Conservation (phyloP, 2,797 vertebrate species). For the Lateolabrax maculatus region DNA sequence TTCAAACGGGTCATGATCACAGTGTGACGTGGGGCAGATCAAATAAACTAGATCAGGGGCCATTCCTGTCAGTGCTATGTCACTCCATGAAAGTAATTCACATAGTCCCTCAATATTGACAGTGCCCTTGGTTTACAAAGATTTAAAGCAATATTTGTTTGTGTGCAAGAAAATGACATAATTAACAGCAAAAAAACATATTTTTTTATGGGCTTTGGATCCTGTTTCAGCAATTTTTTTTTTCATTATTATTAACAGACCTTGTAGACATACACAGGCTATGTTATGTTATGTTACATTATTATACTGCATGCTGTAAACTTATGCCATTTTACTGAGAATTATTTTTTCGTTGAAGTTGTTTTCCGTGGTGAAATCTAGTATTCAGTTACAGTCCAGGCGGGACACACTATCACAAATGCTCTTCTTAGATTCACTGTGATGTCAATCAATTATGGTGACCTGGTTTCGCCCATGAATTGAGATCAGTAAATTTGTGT, state of each 20-base stretch:
- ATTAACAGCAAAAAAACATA: too few relatives aligned
- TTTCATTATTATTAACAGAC: neutral
- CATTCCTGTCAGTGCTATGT: neutral
- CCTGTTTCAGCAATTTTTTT: neutral
- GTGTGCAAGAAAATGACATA: neutral
- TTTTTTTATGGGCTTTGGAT: neutral
- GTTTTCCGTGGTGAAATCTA: neutral
- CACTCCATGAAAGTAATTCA: too few relatives aligned
- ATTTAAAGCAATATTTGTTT: neutral
- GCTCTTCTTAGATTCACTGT: slow-evolving; percentile 43
- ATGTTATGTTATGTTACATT: neutral
- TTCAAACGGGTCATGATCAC: neutral
- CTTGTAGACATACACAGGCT: neutral
- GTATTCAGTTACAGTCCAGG: neutral
- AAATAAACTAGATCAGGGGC: neutral
- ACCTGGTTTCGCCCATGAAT: slow-evolving; percentile 68
- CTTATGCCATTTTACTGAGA: neutral
- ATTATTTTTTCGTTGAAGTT: neutral
- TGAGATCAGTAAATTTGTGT: slow-evolving; percentile 41
- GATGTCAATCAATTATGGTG: slow-evolving; percentile 63
- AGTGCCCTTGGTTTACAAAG: neutral
- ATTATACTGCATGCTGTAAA: too few relatives aligned
- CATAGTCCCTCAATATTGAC: neutral
- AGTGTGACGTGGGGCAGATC: neutral
- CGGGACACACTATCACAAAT: neutral